Evolutionary conservation across 37 sponge, comb jelly and placozoan genomes (phyloP).

Genomic region (Dysidea cf. avara): DNA sequence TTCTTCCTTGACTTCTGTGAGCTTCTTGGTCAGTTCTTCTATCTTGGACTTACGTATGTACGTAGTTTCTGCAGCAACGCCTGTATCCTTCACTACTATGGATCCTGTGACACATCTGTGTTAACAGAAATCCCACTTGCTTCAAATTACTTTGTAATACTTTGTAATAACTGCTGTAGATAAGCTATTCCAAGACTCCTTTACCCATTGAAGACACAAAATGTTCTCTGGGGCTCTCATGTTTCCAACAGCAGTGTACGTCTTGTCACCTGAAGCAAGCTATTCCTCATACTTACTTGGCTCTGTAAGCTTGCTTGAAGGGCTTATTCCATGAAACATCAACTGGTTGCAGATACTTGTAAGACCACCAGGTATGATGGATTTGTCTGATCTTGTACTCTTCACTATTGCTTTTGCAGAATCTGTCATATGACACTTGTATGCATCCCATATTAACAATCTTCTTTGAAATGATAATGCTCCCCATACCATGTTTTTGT

Average conservation of each 20-base stretch:
- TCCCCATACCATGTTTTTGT: conserved; percentile 62
- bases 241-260: conserved; percentile 57
- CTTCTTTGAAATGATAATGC: conserved; percentile 30
- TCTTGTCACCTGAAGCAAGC: conserved; percentile 53
- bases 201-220: conserved; percentile 39
- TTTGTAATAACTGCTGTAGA: conserved; percentile 31
- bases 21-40: too few relatives aligned
- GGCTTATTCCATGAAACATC: conserved; percentile 52
- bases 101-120: too few relatives aligned
- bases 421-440: conserved; percentile 47
- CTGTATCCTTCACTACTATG: conserved; percentile 40
- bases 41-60: too few relatives aligned
- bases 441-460: conserved; percentile 62
- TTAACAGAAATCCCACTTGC: conserved; percentile 45
- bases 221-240: conserved; percentile 43
- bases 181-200: conserved; percentile 42
- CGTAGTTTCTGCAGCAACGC: conserved; percentile 38
- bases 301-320: conserved; percentile 39
- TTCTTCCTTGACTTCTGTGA: neutral
- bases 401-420: neutral
- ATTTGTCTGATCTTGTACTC: conserved; percentile 16
- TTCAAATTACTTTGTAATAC: conserved; percentile 41
- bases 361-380: conserved; percentile 54
- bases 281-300: conserved; percentile 32
- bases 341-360: conserved; percentile 46